A percentile compares a stretch with the other conserved stretches of the same genome.
Conservation (phyloP, 2,797 vertebrate genomes). For the Pangasius djambal region DNA sequence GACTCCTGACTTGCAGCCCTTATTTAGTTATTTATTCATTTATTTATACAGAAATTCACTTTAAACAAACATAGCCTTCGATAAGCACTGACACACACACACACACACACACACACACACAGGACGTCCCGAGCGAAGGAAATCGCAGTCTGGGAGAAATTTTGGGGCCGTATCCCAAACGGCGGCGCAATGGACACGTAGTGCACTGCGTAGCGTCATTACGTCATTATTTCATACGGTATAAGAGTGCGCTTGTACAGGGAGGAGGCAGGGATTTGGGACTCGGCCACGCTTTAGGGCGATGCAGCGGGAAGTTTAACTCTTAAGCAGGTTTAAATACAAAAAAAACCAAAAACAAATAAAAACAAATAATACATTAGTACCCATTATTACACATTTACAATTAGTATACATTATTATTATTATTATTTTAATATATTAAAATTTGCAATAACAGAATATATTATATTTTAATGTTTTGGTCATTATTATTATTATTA, state of each 20-base stretch:
- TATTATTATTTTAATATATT: background rate
- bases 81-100: background rate
- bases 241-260: background rate
- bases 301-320: background rate
- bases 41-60: too few species aligned
- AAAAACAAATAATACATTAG: background rate
- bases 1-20: background rate
- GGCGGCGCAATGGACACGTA: background rate
- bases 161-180: background rate
- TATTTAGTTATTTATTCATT: too few species aligned
- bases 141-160: background rate
- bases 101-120: background rate
- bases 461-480: too few species aligned
- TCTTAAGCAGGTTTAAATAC: background rate
- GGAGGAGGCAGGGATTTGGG: slow-evolving; percentile 3
- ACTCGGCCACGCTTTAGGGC: background rate
- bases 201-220: background rate
- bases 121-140: background rate
- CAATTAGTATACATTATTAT: background rate
- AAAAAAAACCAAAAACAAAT: background rate
- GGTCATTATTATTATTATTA: too few species aligned
- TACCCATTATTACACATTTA: background rate
- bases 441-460: too few species aligned
- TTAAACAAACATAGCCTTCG: background rate
- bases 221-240: background rate